Conservation (phyloP, 2,888 invertebrate species). For the Ypsolopha sequella region DNA sequence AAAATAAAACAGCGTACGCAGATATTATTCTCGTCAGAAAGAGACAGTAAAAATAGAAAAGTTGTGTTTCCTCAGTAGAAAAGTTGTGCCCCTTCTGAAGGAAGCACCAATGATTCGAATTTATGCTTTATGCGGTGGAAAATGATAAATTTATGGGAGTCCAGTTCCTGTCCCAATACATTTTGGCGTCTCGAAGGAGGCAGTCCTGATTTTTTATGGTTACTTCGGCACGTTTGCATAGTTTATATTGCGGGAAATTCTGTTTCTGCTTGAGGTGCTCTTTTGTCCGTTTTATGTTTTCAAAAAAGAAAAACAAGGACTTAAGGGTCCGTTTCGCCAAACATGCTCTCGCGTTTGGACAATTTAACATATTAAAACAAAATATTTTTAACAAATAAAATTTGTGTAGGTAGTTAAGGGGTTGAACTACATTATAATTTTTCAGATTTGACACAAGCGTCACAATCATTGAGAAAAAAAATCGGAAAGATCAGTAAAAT, state of each 20-base stretch:
- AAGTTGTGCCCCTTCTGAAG: conserved; percentile 23
- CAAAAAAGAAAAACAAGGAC: too few species aligned
- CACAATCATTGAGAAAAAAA: too few species aligned
- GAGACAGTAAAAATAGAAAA: neutral
- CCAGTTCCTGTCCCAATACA: conserved; percentile 56
- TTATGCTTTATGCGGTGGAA: conserved; percentile 69
- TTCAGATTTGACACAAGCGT: too few species aligned
- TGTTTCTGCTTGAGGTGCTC: conserved; percentile 4
- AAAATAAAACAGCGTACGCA: too few species aligned
- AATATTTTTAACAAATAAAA: too few species aligned
- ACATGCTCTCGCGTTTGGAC: too few species aligned
- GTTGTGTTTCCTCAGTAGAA: neutral
- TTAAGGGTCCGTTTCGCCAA: too few species aligned
- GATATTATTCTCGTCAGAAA: neutral
- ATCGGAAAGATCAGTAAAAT: too few species aligned
- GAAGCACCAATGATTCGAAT: conserved; percentile 64
- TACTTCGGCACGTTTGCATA: conserved; percentile 57
- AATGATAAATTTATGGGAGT: conserved; percentile 66
- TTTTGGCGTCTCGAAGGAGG: conserved; percentile 32
- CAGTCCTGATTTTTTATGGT: conserved; percentile 55
- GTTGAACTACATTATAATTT: too few species aligned
- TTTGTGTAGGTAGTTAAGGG: too few species aligned
- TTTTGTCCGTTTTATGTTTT: neutral
- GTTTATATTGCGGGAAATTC: conserved; percentile 21
- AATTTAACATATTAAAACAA: too few species aligned